phyloP scores from a whole-genome alignment of 2,113 vertebrate genomes.

The Nothobranchius furzeri region DNA sequence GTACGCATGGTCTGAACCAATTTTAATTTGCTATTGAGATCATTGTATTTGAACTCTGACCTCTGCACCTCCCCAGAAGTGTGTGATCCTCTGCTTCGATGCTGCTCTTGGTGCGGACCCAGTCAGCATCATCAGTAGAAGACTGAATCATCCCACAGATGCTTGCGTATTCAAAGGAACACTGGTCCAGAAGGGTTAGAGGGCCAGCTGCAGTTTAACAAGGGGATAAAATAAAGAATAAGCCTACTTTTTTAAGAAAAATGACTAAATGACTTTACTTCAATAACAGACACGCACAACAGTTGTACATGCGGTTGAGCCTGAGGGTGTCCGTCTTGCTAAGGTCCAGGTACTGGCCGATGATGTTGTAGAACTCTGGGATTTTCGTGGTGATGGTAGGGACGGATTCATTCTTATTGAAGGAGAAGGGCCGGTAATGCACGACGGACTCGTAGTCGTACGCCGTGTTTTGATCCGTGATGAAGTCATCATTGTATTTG shows the following conservation, averaged over 20 bases:
- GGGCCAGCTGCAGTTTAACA: conserved; percentile 75
- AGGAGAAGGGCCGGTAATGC: conserved; percentile 89
- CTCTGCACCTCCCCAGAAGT: conserved; percentile 80
- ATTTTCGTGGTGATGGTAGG: conserved; percentile 93
- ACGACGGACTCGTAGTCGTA: conserved; percentile 94
- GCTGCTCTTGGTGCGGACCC: conserved; percentile 75
- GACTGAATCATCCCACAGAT: conserved; percentile 93
- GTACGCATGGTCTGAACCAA: too few relatives aligned
- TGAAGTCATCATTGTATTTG: conserved; percentile 81
- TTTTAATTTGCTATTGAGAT: not conserved
- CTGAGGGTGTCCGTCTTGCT: conserved; percentile 84
- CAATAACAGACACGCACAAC: conserved; percentile 80
- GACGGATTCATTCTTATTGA: conserved; percentile 84
- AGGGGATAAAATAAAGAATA: not conserved
- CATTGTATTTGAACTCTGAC: conserved; percentile 65
- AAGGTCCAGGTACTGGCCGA: conserved; percentile 90
- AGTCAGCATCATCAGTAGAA: conserved; percentile 79
- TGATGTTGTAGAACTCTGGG: conserved; percentile 84
- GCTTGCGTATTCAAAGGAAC: conserved; percentile 85
- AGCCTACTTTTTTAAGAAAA: not conserved
- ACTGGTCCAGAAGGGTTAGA: conserved; percentile 89
- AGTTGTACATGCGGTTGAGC: conserved; percentile 93
- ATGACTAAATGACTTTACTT: not conserved
- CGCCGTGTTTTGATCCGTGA: conserved; percentile 90
- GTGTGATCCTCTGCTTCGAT: conserved; percentile 80